Evolutionary conservation across 37 sponge, comb jelly and placozoan genomes (phyloP).

Genomic region (Aplysina aerophoba): DNA sequence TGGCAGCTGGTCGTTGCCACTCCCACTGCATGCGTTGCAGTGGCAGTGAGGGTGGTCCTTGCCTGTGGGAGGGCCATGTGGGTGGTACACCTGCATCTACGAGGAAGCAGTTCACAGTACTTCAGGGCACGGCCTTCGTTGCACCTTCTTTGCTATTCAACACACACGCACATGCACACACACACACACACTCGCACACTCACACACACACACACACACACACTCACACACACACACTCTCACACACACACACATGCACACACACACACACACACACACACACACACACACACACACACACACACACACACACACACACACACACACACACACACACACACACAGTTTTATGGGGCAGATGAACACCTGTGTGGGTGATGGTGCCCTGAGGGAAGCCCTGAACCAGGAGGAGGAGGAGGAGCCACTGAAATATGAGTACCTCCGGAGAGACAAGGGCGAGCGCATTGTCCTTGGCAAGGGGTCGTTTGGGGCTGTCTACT

Average conservation of each 20-base stretch:
- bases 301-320: slow-evolving; percentile 1
- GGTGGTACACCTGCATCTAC: too few species aligned
- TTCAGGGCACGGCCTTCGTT: neutral
- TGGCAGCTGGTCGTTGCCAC: too few species aligned
- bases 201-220: slow-evolving; percentile 22
- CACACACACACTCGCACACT: neutral
- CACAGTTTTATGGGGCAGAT: slow-evolving; percentile 43
- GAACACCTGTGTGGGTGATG: neutral
- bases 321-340: too few species aligned
- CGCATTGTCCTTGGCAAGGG: slow-evolving; percentile 67
- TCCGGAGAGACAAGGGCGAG: slow-evolving; percentile 46
- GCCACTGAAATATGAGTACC: slow-evolving; percentile 63
- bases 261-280: slow-evolving; percentile 2
- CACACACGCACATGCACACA: neutral
- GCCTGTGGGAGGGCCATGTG: too few species aligned
- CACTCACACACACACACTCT: slow-evolving; percentile 16
- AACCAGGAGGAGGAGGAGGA: slow-evolving; percentile 1
- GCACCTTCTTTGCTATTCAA: neutral
- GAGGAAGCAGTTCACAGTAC: too few species aligned
- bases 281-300: slow-evolving; percentile 17
- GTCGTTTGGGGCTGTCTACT: slow-evolving; percentile 85
- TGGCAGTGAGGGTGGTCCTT: too few species aligned
- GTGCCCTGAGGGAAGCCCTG: neutral
- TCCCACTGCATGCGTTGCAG: neutral
- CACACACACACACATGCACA: slow-evolving; percentile 20